Percentiles rank a stretch among this genome's conserved stretches.
phyloP scores from a whole-genome alignment of 2,113 vertebrate genomes.

The Diadophis punctatus region DNA sequence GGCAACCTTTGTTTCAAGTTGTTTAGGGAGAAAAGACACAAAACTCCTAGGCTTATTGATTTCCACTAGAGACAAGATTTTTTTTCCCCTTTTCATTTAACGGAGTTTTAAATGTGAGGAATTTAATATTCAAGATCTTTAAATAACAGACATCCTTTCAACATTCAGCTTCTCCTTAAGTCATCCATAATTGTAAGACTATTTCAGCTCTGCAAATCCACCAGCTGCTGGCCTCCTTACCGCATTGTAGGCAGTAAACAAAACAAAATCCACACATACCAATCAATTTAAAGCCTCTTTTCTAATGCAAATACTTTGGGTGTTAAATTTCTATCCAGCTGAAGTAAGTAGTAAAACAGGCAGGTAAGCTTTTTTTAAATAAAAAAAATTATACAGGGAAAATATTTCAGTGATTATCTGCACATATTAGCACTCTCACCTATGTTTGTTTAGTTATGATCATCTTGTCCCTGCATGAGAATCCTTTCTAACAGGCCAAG shows the following conservation, averaged over 20 bases:
- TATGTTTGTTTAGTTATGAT: background rate
- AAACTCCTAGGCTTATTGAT: slow-evolving; percentile 51
- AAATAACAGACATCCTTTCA: slow-evolving; percentile 33
- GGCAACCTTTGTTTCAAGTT: slow-evolving; percentile 60
- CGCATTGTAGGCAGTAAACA: slow-evolving; percentile 17
- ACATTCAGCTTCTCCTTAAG: slow-evolving; percentile 19
- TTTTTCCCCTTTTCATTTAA: background rate
- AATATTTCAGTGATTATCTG: slow-evolving; percentile 16
- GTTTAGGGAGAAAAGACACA: slow-evolving; percentile 39
- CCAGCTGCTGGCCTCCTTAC: background rate
- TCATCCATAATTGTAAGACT: slow-evolving; percentile 38
- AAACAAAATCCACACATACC: background rate
- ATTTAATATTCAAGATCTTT: slow-evolving; percentile 38
- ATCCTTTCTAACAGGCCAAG: slow-evolving; percentile 33
- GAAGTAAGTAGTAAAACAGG: slow-evolving; percentile 48
- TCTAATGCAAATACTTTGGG: slow-evolving; percentile 51
- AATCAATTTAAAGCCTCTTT: slow-evolving; percentile 37
- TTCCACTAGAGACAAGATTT: slow-evolving; percentile 40
- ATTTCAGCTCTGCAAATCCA: background rate
- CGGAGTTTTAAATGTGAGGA: slow-evolving; percentile 39
- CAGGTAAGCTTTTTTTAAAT: slow-evolving; percentile 26
- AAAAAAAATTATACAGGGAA: slow-evolving; percentile 29
- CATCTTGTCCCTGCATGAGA: slow-evolving; percentile 13
- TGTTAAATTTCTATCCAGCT: slow-evolving; percentile 38
- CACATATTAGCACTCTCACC: slow-evolving; percentile 45